Evolutionary conservation across 64 coral and sea anemone genomes (phyloP), one percentile per base, ranked within the genome.

Genomic region (Montipora efflorescens): DNA sequence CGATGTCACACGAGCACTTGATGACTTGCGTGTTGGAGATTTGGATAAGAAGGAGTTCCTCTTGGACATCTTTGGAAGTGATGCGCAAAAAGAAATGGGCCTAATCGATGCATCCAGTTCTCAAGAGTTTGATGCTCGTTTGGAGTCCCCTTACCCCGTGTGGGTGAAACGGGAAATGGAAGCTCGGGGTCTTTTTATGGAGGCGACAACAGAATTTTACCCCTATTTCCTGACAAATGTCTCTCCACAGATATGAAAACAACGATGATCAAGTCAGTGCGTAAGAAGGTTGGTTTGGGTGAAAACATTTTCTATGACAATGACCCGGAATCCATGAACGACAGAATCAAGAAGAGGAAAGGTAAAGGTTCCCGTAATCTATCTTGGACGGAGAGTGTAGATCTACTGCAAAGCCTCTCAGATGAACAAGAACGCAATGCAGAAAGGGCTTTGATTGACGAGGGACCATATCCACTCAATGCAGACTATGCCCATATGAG

Each of bases 51-150:
- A 28, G 19, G 28, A 28, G 64, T 88, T 88, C 36, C 14, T 88
- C 64, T 21, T 52, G 19, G 71, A 88, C 71, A 57, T 75, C 28
- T 75, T 88, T 88, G 86, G 86, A 48, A 71, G 61, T 21, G 85
- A 88, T 13, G 68, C 74, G 16, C 16, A 36, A 53, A 23, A 88
- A 88, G 85, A 88, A 15, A 45, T 74, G 46, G 85, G 68, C 12
- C 74, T 76, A 15, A 55, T 88, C 5, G 21, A 62, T 85, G 82
- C 82, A 12, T 47, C 61, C 43, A 85, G 59, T 19, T 43, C 14
- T 10, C 15, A 47, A 67, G 59, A 85, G 14, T 62, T 85, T 85
- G 82, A 85, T 85, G 82, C 16, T 16, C 59, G 6, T 14, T 22
- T 85, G 22, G 82, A 85, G 21, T 70, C 59, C 12, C 46, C 70